Evolutionary conservation across 1,140 invertebrate species (phyloP).

Genomic region (Colletes gigas): DNA sequence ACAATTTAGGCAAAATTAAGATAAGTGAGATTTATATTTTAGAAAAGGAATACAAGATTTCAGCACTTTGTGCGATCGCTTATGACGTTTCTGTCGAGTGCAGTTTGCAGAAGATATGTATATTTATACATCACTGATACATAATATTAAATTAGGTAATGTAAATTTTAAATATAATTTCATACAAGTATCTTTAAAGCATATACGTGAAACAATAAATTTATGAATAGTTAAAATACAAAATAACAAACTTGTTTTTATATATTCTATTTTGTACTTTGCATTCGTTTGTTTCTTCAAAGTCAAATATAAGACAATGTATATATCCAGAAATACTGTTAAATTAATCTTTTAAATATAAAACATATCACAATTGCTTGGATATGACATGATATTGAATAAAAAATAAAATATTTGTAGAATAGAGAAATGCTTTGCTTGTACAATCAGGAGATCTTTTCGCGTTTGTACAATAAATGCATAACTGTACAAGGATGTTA

Average conservation of each 20-base stretch:
- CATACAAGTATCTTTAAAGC: not conserved
- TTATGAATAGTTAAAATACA: not conserved
- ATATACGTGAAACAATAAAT: not conserved
- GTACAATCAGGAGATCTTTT: not conserved
- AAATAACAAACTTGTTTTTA: not conserved
- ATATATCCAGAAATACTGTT: not conserved
- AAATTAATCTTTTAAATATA: not conserved
- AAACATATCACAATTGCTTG: constrained; percentile 8
- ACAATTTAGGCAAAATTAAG: no score
- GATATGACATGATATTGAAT: constrained; percentile 6
- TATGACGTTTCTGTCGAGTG: no score
- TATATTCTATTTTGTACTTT: not conserved
- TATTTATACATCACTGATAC: no score
- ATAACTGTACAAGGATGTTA: not conserved
- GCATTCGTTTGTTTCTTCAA: constrained; percentile 4
- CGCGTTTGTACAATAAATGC: not conserved
- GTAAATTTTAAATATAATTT: not conserved
- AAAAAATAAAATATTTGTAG: constrained; percentile 7
- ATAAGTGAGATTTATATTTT: no score
- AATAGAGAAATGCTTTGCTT: not conserved
- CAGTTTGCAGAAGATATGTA: no score
- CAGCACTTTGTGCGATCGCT: no score
- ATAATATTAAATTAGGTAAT: not conserved
- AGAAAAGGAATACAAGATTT: no score
- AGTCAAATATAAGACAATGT: constrained; percentile 3